A percentile compares a stretch with the other conserved stretches of the same genome.
phyloP scores from a whole-genome alignment of 2,888 invertebrate genomes.

The Leptopilina syphax region DNA sequence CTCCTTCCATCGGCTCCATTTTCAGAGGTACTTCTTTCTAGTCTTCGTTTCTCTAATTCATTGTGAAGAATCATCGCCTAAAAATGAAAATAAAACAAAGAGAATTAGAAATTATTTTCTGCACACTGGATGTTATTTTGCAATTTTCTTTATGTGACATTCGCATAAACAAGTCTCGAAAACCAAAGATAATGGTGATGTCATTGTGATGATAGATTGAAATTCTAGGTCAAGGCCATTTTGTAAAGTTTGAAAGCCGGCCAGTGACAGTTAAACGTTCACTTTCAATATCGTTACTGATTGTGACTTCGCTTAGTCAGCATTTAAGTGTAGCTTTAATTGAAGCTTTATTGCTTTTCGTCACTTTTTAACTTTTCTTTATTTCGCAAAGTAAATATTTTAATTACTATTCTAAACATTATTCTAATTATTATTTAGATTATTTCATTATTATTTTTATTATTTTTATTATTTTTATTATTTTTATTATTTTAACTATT shows the following conservation, averaged over 20 bases:
- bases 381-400: too few relatives aligned
- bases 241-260: slow-evolving; percentile 62
- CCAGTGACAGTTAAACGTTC: slow-evolving; percentile 56
- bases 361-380: slow-evolving; percentile 28
- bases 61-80: slow-evolving; percentile 73
- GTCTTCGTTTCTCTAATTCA: slow-evolving; percentile 71
- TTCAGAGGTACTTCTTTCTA: slow-evolving; percentile 74
- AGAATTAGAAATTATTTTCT: background rate
- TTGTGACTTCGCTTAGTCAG: slow-evolving; percentile 52
- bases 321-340: slow-evolving; percentile 61
- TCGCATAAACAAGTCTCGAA: background rate
- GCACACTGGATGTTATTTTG: background rate
- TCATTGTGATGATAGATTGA: slow-evolving; percentile 20
- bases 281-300: slow-evolving; percentile 53
- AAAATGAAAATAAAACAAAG: slow-evolving; percentile 41
- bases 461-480: too few relatives aligned
- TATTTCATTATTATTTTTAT: too few relatives aligned
- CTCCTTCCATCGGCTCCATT: slow-evolving; percentile 69
- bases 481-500: too few relatives aligned
- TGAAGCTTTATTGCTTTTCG: background rate
- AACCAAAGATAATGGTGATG: background rate
- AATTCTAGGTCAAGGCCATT: slow-evolving; percentile 63
- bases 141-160: background rate
- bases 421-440: too few relatives aligned
- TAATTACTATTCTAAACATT: too few relatives aligned